A percentile compares a stretch with the other conserved stretches of the same genome.
Conservation (phyloP, 2,797 vertebrate species). For the Picus viridis region DNA sequence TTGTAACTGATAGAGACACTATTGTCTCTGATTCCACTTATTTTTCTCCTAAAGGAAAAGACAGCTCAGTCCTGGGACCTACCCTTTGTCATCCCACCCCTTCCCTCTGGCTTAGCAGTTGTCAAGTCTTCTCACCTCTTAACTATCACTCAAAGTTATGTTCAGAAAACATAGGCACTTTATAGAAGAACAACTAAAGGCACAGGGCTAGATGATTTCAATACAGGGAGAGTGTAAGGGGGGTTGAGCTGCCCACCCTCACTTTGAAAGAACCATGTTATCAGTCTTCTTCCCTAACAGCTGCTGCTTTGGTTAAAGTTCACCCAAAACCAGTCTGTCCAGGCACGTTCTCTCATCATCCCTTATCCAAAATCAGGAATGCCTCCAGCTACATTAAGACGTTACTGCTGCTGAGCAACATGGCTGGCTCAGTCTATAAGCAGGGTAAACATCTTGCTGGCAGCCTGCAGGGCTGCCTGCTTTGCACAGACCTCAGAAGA, state of each 20-base stretch:
- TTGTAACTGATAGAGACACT: background rate
- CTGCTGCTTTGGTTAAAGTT: background rate
- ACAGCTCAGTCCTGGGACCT: fast-evolving
- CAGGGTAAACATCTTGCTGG: background rate
- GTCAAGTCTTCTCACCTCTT: background rate
- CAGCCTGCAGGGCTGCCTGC: background rate
- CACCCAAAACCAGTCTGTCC: background rate
- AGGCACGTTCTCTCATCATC: fast-evolving
- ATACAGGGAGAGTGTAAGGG: background rate
- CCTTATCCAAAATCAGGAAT: background rate
- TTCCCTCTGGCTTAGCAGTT: background rate
- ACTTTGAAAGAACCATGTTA: background rate
- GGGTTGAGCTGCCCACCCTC: background rate
- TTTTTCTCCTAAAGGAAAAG: background rate
- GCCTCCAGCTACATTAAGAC: background rate
- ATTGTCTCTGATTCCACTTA: background rate
- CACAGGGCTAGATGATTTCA: background rate
- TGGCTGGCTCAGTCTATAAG: background rate
- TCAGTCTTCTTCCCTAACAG: background rate
- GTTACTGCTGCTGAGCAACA: fast-evolving
- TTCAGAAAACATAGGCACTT: background rate
- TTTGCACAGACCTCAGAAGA: background rate
- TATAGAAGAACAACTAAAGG: background rate
- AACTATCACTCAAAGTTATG: background rate
- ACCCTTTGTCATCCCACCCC: background rate